Percentiles rank a stretch among this genome's conserved stretches.
Evolutionary conservation across 2,113 vertebrate species (phyloP).

Genomic region (Galeopterus variegatus): DNA sequence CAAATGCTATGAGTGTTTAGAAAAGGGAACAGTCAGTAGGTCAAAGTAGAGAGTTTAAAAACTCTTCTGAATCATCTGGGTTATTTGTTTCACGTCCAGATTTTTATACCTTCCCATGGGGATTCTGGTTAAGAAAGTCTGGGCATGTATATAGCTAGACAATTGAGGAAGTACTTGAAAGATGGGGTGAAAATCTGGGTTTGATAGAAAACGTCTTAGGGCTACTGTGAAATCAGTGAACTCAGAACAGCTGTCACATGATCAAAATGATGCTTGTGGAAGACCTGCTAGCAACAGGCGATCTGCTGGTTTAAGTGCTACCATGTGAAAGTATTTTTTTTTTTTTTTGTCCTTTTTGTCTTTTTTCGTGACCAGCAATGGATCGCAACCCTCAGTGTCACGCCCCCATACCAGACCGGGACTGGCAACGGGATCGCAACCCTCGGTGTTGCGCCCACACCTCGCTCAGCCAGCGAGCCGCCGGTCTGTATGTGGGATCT

Average conservation of each 20-base stretch:
- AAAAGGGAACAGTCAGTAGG: not conserved
- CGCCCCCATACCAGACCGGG: no score
- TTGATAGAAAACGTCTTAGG: not conserved
- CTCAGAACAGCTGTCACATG: not conserved
- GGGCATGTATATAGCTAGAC: not conserved
- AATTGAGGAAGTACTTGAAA: not conserved
- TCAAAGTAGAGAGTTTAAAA: not conserved
- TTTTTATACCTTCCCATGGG: not conserved
- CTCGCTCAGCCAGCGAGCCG: no score
- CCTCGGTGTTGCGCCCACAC: no score
- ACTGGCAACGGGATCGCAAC: no score
- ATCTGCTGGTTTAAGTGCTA: not conserved
- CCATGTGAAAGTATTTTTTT: no score
- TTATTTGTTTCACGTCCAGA: not conserved
- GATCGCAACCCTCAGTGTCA: no score
- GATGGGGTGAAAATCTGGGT: not conserved
- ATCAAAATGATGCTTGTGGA: not conserved
- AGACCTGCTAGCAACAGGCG: not conserved
- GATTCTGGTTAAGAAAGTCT: not conserved
- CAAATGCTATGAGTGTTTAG: not conserved
- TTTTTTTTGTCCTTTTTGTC: no score
- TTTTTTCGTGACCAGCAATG: no score
- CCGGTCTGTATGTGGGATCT: no score
- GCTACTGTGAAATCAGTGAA: not conserved
- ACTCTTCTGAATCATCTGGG: not conserved